A percentile compares a stretch with the other conserved stretches of the same genome.
phyloP scores from a whole-genome alignment of 35 echinoderm and acorn worm genomes.

The Ptychodera flava region DNA sequence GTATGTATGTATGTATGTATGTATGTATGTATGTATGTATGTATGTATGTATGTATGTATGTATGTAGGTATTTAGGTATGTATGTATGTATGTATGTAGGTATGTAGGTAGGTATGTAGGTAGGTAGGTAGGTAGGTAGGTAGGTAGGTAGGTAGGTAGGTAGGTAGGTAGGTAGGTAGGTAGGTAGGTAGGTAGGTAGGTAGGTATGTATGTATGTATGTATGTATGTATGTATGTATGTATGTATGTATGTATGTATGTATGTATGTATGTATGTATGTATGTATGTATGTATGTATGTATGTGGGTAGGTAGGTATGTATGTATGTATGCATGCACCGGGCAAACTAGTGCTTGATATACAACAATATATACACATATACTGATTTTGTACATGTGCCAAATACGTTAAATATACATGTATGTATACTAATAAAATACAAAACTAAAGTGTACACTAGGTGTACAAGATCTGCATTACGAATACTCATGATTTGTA shows the following conservation, averaged over 20 bases:
- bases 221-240: conserved; percentile 2
- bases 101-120: not conserved
- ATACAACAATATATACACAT: too few species aligned
- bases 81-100: not conserved
- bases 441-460: too few species aligned
- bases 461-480: too few species aligned
- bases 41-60: not conserved
- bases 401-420: too few species aligned
- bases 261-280: not conserved
- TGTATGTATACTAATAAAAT: too few species aligned
- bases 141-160: not conserved
- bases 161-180: not conserved
- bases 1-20: not conserved
- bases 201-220: not conserved
- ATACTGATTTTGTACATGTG: too few species aligned
- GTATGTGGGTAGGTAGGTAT: not conserved
- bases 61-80: not conserved
- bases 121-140: not conserved
- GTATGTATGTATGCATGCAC: not conserved
- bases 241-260: conserved; percentile 2
- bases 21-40: not conserved
- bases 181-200: not conserved
- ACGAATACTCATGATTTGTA: too few species aligned
- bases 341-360: too few species aligned
- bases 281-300: conserved; percentile 2